Evolutionary conservation across 2,113 vertebrate genomes (phyloP).

Genomic region (Emydura subglobosa): DNA sequence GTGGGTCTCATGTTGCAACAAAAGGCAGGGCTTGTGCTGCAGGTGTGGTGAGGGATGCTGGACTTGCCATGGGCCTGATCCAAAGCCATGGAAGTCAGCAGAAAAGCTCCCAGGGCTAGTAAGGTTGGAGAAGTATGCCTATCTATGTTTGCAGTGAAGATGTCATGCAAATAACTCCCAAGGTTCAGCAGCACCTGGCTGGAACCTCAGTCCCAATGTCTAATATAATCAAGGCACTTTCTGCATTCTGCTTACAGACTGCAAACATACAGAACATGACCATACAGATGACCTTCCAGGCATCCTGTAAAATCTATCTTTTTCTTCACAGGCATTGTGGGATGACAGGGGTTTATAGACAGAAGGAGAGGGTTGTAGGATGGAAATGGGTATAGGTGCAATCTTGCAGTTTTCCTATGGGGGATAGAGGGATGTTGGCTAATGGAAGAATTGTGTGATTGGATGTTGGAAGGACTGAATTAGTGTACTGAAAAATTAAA

Average conservation of each 20-base stretch:
- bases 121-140: neutral
- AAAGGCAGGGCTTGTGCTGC: neutral
- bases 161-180: neutral
- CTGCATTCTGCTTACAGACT: neutral
- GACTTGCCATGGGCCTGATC: neutral
- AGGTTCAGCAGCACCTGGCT: neutral
- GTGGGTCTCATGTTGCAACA: neutral
- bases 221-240: neutral
- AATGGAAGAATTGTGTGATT: neutral
- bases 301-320: neutral
- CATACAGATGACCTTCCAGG: neutral
- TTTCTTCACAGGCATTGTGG: neutral
- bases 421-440: neutral
- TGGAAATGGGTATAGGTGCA: neutral
- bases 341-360: neutral
- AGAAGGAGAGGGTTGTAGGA: neutral
- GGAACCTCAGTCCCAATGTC: neutral
- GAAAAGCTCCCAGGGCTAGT: neutral
- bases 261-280: neutral
- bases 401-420: neutral
- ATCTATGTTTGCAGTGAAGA: neutral
- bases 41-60: neutral
- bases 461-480: neutral
- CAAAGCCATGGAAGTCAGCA: neutral
- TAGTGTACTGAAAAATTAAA: neutral